Base-by-base conservation (phyloP, 1,140 invertebrate species). In the Aphelenchoides fujianensis region DNA sequence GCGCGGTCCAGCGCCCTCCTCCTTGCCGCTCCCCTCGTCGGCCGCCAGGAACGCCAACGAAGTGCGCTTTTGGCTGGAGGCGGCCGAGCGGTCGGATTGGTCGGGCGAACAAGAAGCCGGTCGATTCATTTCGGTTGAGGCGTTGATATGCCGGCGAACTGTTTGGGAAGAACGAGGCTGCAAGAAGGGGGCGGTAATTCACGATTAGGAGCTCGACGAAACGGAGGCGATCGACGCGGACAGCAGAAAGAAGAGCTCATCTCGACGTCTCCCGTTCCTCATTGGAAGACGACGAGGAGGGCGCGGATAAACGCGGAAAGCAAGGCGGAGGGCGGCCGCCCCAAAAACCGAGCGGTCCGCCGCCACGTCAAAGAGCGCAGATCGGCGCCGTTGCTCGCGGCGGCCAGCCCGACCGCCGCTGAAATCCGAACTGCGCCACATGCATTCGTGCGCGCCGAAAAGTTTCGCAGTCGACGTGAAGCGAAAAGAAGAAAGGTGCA, bases 51-150 rank as follows among this genome's bases (percentile, higher is more conserved):
- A 48, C 41, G 55, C 55, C 55, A 59, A 59, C 5, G 55, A 59
- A 16, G 55, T 19, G 7, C 55, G 55, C 19, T 59, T 59, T 23
- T 59, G 41, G 23, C 55, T 7, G 5, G 55, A 5, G 23, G 27
- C 5, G 7, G 7, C 55, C 5, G 12, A 32, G 5, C 55, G 34
- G 5, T 23, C 34, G 12, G 55, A 5, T 59, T 27, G 7, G 23
- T 59, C 55, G 5, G 55, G 55, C 55, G 55, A 7, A 59, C 55
- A 59, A 16, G 55, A 59, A 30, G 55, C 55, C 19, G 55, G 55
- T 30, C 55, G 55, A 7, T 59, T 27, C 55, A 59, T 59, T 5
- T 5, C 34, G 5, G 41, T 16, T 48, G 41, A 5, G 12, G 55
- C 12, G 55, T 19, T 5, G 19, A 59, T 5, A 5, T 59, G 5